Percentiles rank a stretch among this genome's conserved stretches.
Conservation (phyloP, 2,113 vertebrate genomes). For the Noctilio leporinus region DNA sequence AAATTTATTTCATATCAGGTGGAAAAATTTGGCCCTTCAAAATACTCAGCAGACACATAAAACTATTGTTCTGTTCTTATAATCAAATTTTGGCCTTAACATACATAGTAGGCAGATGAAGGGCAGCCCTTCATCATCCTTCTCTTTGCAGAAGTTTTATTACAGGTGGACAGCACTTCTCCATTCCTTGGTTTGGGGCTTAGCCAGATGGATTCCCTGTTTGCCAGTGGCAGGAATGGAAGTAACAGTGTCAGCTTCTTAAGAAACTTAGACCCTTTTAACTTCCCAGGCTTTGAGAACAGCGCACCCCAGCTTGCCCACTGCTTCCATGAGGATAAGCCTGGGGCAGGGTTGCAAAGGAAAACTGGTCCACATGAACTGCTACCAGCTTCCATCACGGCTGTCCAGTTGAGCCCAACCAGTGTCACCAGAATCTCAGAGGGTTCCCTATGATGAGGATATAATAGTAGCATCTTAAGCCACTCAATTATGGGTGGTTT, state of each 20-base stretch:
- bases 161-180: not conserved
- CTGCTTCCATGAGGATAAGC: not conserved
- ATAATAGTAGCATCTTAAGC: not conserved
- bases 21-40: not conserved
- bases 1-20: not conserved
- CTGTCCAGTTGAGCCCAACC: not conserved
- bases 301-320: too few relatives aligned
- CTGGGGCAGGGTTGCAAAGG: not conserved
- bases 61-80: not conserved
- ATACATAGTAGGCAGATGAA: too few relatives aligned
- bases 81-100: not conserved
- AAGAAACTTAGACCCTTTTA: not conserved
- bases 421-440: not conserved
- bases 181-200: not conserved
- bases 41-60: not conserved
- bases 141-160: not conserved
- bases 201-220: not conserved
- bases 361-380: not conserved
- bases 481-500: not conserved
- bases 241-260: not conserved
- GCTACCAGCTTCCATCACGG: not conserved
- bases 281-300: accelerated
- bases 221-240: not conserved
- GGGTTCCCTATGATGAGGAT: not conserved
- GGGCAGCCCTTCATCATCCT: not conserved